Percentiles rank a stretch among this genome's conserved stretches.
Evolutionary conservation across 2,113 vertebrate species (phyloP).

Genomic region (Brienomyrus brachyistius): DNA sequence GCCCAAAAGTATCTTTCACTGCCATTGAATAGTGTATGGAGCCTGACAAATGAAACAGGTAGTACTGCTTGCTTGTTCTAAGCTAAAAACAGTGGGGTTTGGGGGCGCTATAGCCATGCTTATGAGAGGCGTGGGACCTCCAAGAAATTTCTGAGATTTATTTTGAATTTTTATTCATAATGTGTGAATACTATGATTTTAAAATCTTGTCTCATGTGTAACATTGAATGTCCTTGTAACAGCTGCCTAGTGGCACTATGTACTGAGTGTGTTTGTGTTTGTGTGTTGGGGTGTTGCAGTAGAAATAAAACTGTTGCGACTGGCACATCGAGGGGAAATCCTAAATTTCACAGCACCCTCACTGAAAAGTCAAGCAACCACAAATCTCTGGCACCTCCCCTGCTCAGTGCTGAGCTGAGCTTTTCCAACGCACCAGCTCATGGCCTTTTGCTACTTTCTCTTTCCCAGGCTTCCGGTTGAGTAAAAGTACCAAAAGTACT

Average conservation of each 20-base stretch:
- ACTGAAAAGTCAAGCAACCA: neutral
- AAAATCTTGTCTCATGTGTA: neutral
- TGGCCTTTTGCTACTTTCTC: too few relatives aligned
- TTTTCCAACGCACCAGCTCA: neutral
- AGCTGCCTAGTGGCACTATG: neutral
- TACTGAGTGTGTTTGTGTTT: neutral
- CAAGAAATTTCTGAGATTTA: neutral
- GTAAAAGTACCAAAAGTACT: too few relatives aligned
- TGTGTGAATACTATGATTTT: neutral
- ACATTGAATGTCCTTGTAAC: neutral
- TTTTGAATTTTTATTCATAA: neutral
- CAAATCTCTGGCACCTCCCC: too few relatives aligned
- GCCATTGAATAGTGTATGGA: neutral
- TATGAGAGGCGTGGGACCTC: neutral
- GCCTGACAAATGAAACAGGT: neutral
- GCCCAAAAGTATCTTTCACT: neutral
- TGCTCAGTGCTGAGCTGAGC: neutral
- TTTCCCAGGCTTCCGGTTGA: too few relatives aligned
- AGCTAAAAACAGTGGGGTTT: neutral
- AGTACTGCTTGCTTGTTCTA: neutral
- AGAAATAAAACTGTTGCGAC: neutral
- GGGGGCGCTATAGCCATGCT: neutral
- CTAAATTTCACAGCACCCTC: neutral
- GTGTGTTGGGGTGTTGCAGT: neutral
- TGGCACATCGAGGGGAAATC: neutral